These are phyloP conservation scores for Unio delphinus DNA, from an alignment of 2,888 invertebrate species.

Conservation along the genomic window DNA sequence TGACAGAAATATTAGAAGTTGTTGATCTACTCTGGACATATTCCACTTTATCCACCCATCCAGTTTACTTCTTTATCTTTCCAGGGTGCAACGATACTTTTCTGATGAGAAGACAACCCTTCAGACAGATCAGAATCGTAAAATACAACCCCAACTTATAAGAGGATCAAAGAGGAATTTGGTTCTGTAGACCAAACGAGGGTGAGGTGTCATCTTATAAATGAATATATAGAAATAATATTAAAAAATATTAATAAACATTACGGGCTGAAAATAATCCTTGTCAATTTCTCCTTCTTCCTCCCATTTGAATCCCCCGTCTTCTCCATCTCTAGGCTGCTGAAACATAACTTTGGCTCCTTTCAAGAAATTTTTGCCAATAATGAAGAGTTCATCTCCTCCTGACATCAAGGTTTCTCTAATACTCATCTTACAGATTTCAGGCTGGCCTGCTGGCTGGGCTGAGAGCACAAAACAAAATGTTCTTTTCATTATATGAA, in stretches of 20 bases:
- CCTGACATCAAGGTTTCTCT: conserved; percentile 58
- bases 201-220: too few relatives aligned
- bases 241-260: neutral
- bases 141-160: too few relatives aligned
- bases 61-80: too few relatives aligned
- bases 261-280: conserved; percentile 70
- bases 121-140: too few relatives aligned
- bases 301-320: conserved; percentile 67
- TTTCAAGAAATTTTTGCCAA: conserved; percentile 73
- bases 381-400: conserved; percentile 71
- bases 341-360: conserved; percentile 70
- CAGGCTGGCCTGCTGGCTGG: conserved; percentile 73
- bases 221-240: too few relatives aligned
- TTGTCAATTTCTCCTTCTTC: conserved; percentile 70
- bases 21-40: too few relatives aligned
- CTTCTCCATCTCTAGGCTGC: conserved; percentile 56
- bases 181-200: too few relatives aligned
- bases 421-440: conserved; percentile 71
- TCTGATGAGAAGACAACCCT: too few relatives aligned
- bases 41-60: too few relatives aligned
- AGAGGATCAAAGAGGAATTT: too few relatives aligned
- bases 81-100: too few relatives aligned
- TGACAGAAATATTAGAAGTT: too few relatives aligned
- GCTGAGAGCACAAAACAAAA: conserved; percentile 56
- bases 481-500: neutral